Conservation (phyloP, 1,140 invertebrate genomes). For the Heliconius nattereri region DNA sequence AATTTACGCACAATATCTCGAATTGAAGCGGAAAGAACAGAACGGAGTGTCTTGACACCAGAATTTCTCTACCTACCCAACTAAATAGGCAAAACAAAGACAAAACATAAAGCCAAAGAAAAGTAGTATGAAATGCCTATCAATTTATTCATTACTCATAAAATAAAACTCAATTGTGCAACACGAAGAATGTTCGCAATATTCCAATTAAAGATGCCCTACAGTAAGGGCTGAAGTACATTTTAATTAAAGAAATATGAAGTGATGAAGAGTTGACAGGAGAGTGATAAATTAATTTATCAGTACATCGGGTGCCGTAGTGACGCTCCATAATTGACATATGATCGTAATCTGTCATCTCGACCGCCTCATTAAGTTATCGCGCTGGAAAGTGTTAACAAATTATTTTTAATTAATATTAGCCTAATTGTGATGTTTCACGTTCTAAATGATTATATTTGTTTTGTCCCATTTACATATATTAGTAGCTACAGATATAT, state of each 20-base stretch:
- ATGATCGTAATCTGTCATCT: slow-evolving; percentile 25
- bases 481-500: neutral
- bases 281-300: slow-evolving; percentile 34
- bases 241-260: slow-evolving; percentile 10
- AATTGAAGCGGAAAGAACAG: too few relatives aligned
- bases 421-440: neutral
- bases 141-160: neutral
- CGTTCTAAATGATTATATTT: neutral
- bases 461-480: slow-evolving; percentile 3
- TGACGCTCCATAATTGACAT: slow-evolving; percentile 32
- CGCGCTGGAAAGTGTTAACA: slow-evolving; percentile 22
- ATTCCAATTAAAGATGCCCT: neutral
- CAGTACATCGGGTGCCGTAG: slow-evolving; percentile 18
- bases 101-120: neutral
- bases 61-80: too few relatives aligned
- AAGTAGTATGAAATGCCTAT: neutral
- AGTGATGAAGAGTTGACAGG: slow-evolving; percentile 7
- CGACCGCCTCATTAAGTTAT: slow-evolving; percentile 21
- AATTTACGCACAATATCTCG: too few relatives aligned
- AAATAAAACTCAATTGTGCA: neutral
- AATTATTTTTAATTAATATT: slow-evolving; percentile 26
- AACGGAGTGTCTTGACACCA: too few relatives aligned
- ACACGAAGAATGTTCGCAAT: neutral
- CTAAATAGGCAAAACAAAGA: too few relatives aligned
- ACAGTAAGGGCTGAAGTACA: neutral